Conservation (phyloP, 2,888 invertebrate species). For the Dichetophora obliterata region DNA sequence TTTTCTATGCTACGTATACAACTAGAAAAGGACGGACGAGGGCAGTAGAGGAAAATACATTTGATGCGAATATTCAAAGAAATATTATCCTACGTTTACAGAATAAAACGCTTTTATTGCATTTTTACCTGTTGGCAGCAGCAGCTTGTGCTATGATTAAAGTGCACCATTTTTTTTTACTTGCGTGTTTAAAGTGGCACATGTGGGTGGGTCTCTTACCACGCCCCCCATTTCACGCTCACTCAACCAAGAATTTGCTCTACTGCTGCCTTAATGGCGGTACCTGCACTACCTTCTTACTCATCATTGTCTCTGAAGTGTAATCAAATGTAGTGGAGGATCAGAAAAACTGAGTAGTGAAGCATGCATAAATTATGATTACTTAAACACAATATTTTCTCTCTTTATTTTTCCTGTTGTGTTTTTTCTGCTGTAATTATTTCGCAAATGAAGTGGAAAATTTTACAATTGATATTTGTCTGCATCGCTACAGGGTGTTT, state of each 20-base stretch:
- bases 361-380: constrained; percentile 46
- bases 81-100: too few species aligned
- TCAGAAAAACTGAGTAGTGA: background rate
- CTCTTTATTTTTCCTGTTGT: constrained; percentile 1
- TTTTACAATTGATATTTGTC: constrained; percentile 39
- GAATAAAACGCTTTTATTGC: too few species aligned
- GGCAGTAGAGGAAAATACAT: too few species aligned
- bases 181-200: background rate
- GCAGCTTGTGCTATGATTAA: too few species aligned
- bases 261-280: background rate
- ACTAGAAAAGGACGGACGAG: too few species aligned
- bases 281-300: too few species aligned
- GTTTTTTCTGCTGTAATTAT: constrained; percentile 51
- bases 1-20: too few species aligned
- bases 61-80: too few species aligned
- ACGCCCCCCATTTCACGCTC: background rate
- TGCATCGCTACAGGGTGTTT: constrained; percentile 7
- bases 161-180: too few species aligned
- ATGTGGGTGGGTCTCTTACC: constrained; percentile 2
- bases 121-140: too few species aligned
- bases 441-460: constrained; percentile 62
- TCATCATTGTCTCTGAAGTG: constrained; percentile 11
- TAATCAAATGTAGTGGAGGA: background rate
- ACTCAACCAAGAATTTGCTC: background rate
- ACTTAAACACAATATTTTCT: constrained; percentile 29